phyloP scores from a whole-genome alignment of 1,140 invertebrate species.

The Periplaneta americana region DNA sequence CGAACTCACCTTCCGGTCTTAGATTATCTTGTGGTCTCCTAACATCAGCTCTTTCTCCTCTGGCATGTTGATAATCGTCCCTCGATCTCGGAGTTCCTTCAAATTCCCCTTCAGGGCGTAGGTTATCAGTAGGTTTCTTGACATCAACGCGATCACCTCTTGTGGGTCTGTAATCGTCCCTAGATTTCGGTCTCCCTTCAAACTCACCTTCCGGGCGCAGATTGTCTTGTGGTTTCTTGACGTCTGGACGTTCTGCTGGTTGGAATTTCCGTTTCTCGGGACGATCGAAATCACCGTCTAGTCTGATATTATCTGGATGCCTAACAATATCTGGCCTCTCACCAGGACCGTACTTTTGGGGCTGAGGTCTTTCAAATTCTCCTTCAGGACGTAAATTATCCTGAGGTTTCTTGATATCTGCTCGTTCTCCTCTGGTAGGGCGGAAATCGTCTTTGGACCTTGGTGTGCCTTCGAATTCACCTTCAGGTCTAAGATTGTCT shows the following conservation, averaged over 20 bases:
- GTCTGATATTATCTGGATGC: constrained; percentile 48
- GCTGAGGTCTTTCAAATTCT: constrained; percentile 27
- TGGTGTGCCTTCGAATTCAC: constrained; percentile 45
- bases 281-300: constrained; percentile 49
- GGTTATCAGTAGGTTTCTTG: constrained; percentile 34
- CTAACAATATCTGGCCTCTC: constrained; percentile 43
- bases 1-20: constrained; percentile 51
- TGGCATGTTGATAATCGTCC: constrained; percentile 39
- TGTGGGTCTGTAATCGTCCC: constrained; percentile 42
- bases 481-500: constrained; percentile 44
- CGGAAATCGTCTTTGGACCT: constrained; percentile 36
- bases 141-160: constrained; percentile 38
- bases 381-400: constrained; percentile 31
- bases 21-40: constrained; percentile 49
- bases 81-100: constrained; percentile 31
- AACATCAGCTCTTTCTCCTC: constrained; percentile 39
- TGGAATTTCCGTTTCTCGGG: constrained; percentile 32
- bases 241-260: constrained; percentile 34
- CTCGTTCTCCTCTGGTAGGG: constrained; percentile 30
- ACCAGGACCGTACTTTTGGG: constrained; percentile 30
- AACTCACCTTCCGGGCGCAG: constrained; percentile 41
- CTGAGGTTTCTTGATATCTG: constrained; percentile 28
- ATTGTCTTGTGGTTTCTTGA: constrained; percentile 39
- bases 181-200: constrained; percentile 40
- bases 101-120: constrained; percentile 44